These are phyloP conservation scores for Mixornis gularis DNA, from an alignment of 2,113 vertebrate genomes.

Conservation along the genomic window DNA sequence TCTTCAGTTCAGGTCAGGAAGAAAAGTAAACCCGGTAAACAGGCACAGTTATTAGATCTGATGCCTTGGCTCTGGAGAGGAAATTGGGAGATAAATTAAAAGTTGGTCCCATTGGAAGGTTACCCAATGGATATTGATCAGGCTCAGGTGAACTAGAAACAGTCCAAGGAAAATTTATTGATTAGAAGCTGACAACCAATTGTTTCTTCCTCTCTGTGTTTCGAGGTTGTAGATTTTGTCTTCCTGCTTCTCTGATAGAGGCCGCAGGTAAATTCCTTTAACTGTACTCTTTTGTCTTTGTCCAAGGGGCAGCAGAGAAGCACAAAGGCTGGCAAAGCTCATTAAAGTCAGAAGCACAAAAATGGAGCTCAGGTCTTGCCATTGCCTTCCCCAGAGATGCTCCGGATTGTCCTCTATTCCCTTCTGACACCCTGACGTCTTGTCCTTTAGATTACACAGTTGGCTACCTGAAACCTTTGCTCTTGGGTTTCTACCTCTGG, in stretches of 20 bases:
- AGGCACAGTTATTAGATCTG: conserved; percentile 47
- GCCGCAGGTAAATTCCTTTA: conserved; percentile 53
- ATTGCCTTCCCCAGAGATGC: neutral
- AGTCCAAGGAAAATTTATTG: conserved; percentile 80
- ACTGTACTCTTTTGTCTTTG: conserved; percentile 39
- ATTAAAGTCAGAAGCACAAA: conserved; percentile 20
- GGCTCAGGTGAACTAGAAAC: conserved; percentile 64
- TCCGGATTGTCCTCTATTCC: neutral
- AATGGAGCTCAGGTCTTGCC: conserved; percentile 58
- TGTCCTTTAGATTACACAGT: neutral
- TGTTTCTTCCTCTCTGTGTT: conserved; percentile 57
- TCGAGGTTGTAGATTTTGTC: conserved; percentile 25
- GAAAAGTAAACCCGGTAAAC: conserved; percentile 41
- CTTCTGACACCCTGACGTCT: neutral
- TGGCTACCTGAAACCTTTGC: neutral
- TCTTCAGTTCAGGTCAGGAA: neutral
- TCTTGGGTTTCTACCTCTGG: neutral
- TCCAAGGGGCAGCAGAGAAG: conserved; percentile 24
- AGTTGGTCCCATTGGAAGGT: conserved; percentile 54
- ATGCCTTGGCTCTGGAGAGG: conserved; percentile 48
- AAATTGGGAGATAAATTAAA: conserved; percentile 87
- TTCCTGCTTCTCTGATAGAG: conserved; percentile 5
- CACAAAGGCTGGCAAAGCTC: conserved; percentile 20
- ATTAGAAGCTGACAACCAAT: conserved; percentile 87
- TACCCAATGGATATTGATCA: conserved; percentile 80